These are phyloP conservation scores for Dolichomitus sp. DNA, from an alignment of 2,888 invertebrate genomes.

Conservation along the genomic window DNA sequence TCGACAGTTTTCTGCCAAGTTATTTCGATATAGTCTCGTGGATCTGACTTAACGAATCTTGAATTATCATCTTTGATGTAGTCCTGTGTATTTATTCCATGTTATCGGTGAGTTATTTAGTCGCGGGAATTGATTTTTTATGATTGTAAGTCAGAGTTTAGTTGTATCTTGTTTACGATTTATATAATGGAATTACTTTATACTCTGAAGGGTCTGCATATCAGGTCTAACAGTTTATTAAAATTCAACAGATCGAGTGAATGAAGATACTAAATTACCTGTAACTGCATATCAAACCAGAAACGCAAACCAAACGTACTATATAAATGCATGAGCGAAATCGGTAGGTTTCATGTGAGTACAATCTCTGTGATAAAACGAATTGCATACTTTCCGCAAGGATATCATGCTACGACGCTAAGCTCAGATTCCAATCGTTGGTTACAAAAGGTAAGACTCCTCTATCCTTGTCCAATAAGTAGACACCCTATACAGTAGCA, in stretches of 20 bases:
- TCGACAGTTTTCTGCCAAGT: constrained; percentile 8
- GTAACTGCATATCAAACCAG: background rate
- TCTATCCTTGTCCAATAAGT: constrained; percentile 39
- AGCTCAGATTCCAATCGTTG: constrained; percentile 37
- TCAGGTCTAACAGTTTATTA: background rate
- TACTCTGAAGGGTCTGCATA: background rate
- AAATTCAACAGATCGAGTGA: background rate
- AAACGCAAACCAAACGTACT: too few relatives aligned
- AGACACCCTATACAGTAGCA: background rate
- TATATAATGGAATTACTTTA: background rate
- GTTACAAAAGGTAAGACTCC: constrained; percentile 41
- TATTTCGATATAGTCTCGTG: background rate
- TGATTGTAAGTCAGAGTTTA: background rate
- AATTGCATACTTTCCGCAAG: constrained; percentile 27
- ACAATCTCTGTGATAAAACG: constrained; percentile 15
- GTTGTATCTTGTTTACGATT: background rate
- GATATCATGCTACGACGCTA: constrained; percentile 18
- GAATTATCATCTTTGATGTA: constrained; percentile 14
- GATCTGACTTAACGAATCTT: constrained; percentile 28
- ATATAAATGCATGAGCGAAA: background rate
- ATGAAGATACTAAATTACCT: background rate
- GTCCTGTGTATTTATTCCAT: background rate
- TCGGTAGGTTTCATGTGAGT: background rate
- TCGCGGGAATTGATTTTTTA: background rate
- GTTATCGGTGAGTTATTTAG: constrained; percentile 6